These are phyloP conservation scores for Hexactinellida sp. DNA, from an alignment of 37 sponge, comb jelly and placozoan species.

Conservation along the genomic window DNA sequence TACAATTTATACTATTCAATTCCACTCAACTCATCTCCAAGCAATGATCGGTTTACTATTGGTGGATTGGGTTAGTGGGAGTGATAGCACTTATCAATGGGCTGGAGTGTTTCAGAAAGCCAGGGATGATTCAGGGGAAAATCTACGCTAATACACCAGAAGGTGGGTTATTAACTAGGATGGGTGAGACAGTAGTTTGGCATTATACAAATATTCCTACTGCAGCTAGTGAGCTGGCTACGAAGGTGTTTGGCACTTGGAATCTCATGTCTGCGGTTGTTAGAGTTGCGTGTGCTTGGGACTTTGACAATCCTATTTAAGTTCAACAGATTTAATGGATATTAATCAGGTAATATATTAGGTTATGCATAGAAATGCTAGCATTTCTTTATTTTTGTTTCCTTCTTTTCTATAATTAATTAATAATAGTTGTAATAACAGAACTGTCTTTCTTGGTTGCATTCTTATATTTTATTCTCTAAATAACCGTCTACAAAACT, in stretches of 20 bases:
- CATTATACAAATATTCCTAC: background rate
- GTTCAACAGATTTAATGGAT: too few relatives aligned
- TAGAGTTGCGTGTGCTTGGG: background rate
- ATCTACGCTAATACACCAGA: background rate
- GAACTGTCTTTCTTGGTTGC: background rate
- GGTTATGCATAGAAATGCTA: too few relatives aligned
- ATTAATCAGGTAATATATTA: too few relatives aligned
- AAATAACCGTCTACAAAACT: background rate
- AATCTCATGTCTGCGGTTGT: background rate
- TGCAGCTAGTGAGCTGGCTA: background rate
- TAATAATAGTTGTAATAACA: too few relatives aligned
- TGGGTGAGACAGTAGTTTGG: background rate
- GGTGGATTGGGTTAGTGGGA: slow-evolving; percentile 7
- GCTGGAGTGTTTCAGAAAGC: background rate
- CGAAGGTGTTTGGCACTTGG: background rate
- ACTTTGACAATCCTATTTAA: background rate
- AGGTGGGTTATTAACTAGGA: background rate
- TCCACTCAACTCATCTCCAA: too few relatives aligned
- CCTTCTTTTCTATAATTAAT: too few relatives aligned
- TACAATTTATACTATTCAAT: too few relatives aligned
- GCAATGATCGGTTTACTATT: background rate
- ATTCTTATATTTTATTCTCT: background rate
- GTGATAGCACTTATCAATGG: background rate
- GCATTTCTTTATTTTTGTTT: too few relatives aligned
- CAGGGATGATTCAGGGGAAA: background rate